Evolutionary conservation across 2,113 vertebrate species (phyloP).

Genomic region (Galbula dea): DNA sequence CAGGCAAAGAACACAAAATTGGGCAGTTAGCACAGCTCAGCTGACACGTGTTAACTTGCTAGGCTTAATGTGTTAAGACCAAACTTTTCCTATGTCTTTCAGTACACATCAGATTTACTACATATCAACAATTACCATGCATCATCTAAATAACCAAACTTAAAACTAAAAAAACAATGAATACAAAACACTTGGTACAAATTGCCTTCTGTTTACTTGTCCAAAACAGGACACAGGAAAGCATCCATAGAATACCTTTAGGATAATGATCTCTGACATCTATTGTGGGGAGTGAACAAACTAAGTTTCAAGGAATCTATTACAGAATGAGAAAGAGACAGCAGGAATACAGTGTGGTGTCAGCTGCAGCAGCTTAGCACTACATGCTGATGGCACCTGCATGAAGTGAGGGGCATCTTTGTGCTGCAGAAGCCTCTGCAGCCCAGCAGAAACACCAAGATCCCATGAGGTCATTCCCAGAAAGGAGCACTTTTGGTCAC

Average conservation of each 20-base stretch:
- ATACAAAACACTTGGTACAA: not conserved
- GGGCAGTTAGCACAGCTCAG: conserved; percentile 36
- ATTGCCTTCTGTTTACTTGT: not conserved
- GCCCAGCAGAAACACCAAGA: not conserved
- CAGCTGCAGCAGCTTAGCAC: not conserved
- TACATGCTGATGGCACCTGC: not conserved
- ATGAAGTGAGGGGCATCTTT: not conserved
- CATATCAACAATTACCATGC: not conserved
- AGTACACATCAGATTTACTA: not conserved
- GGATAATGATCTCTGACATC: not conserved
- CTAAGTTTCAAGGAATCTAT: not conserved
- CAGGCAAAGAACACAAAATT: conserved; percentile 57
- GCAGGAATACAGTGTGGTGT: not conserved
- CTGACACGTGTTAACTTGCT: conserved; percentile 47
- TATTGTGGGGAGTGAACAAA: not conserved
- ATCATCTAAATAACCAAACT: not conserved
- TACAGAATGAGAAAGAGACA: not conserved
- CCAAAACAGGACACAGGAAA: not conserved
- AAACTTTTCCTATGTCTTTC: not conserved
- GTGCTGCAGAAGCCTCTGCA: not conserved
- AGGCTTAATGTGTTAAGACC: not conserved
- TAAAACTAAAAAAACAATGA: not conserved
- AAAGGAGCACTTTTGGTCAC: not conserved
- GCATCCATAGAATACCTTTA: not conserved
- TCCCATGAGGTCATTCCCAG: not conserved